Evolutionary conservation across 2,797 vertebrate species (phyloP), one percentile per base, ranked within the genome.

Genomic region (Takifugu ocellatus): DNA sequence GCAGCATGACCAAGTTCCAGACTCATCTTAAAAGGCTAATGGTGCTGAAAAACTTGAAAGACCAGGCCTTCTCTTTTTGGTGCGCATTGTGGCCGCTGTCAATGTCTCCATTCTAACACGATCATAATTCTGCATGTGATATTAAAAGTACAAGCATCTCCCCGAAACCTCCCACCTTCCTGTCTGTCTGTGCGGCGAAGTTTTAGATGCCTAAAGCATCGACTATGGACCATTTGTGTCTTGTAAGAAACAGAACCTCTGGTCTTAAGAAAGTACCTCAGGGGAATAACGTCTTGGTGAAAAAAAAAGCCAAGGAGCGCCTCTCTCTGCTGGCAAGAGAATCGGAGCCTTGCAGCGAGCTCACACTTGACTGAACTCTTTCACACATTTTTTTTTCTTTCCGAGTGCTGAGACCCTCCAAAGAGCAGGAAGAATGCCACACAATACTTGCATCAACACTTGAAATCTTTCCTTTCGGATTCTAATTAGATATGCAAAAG

Each of bases 241-340:
- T 26, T 5, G 61, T 48, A 88, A 86, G 33, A 90, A 87, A 87
- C 88, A 89, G 79, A 81, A 81, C 45, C 73, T 63, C 77, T 83
- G 84, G 78, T 83, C 78, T 88, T 76, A 49, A 42, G 59, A 74
- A 76, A 78, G 75, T 73, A 52, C 66, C 79, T 75, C 73, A 81
- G 88, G 83, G 84, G 87, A 89, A 90, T 79, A 78, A 83, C 83
- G 65, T 54, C 63, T 81, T 66, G 75, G 51, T 45, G 57, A 53
- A 51, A 85, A 81, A 74, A 81, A 86, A 7, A 16, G 75, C 66
- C 60, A 52, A 74, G 76, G 62, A 78, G 64, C 60, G 65, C 56
- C 63, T 61, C 57, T 74, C 73, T n/a, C 51, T 27, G 52, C 64
- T 61, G 77, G 75, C 70, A 78, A 60, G 59, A 25, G 48, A 63